These are phyloP conservation scores for Petromus typicus DNA, from an alignment of 2,113 vertebrate species.

Conservation along the genomic window DNA sequence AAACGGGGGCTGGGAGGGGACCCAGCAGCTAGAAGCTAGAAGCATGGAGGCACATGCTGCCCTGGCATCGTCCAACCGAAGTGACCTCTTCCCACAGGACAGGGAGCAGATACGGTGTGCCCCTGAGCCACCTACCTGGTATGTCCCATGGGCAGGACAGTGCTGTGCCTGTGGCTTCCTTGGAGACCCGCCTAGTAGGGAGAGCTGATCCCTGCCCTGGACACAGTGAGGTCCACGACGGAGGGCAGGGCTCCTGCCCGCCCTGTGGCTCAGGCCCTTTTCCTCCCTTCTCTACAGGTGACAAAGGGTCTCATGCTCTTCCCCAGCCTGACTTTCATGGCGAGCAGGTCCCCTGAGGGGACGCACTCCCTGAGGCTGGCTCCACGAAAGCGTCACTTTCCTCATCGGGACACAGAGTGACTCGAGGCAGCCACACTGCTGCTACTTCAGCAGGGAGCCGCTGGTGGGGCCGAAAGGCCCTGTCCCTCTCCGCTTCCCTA, in stretches of 20 bases:
- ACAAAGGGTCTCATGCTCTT: neutral
- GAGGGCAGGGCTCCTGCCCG: neutral
- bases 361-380: neutral
- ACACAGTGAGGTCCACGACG: neutral
- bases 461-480: neutral
- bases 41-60: no score
- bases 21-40: neutral
- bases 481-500: neutral
- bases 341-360: no score
- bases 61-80: neutral
- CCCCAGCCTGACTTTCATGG: rapidly evolving
- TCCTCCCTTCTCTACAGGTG: neutral
- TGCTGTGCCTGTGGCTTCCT: neutral
- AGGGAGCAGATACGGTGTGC: neutral
- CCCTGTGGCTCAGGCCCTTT: neutral
- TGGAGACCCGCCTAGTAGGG: neutral
- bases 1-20: neutral
- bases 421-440: neutral
- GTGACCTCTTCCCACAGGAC: neutral
- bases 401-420: neutral
- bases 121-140: neutral
- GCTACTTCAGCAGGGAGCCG: neutral
- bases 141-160: neutral
- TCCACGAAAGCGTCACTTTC: neutral
- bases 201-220: neutral